A percentile compares a stretch with the other conserved stretches of the same genome.
phyloP scores from a whole-genome alignment of 2,888 invertebrate genomes.

The Desoria tigrina region DNA sequence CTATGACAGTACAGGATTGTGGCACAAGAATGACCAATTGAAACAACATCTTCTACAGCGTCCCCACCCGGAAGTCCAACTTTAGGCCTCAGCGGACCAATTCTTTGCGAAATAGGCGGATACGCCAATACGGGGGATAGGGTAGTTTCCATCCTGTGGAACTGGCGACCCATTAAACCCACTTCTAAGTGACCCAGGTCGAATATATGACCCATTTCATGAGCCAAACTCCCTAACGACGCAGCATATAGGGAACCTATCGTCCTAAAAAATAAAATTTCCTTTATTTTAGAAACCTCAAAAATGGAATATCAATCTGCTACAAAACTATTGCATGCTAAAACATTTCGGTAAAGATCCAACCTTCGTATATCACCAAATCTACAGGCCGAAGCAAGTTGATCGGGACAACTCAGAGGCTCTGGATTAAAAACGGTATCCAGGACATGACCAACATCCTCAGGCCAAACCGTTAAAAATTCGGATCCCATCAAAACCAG shows the following conservation, averaged over 20 bases:
- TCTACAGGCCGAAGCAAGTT: conserved; percentile 74
- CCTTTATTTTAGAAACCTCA: background rate
- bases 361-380: conserved; percentile 34
- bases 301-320: conserved; percentile 6
- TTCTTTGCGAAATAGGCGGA: too few relatives aligned
- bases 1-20: background rate
- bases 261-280: conserved; percentile 8
- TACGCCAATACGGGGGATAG: background rate
- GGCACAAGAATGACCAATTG: background rate
- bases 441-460: conserved; percentile 68
- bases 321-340: too few relatives aligned
- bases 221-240: conserved; percentile 89
- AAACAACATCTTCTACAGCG: too few relatives aligned
- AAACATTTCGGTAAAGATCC: background rate
- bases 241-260: conserved; percentile 80
- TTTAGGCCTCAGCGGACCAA: conserved; percentile 30
- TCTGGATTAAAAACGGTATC: conserved; percentile 35
- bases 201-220: conserved; percentile 92
- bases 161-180: conserved; percentile 91
- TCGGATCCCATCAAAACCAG: conserved; percentile 87
- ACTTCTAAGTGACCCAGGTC: conserved; percentile 87
- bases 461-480: conserved; percentile 88
- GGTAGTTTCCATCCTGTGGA: conserved; percentile 64
- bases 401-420: conserved; percentile 64
- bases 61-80: conserved; percentile 33